Conservation (phyloP, 1,140 invertebrate genomes). For the Lasioglossum baleicum region DNA sequence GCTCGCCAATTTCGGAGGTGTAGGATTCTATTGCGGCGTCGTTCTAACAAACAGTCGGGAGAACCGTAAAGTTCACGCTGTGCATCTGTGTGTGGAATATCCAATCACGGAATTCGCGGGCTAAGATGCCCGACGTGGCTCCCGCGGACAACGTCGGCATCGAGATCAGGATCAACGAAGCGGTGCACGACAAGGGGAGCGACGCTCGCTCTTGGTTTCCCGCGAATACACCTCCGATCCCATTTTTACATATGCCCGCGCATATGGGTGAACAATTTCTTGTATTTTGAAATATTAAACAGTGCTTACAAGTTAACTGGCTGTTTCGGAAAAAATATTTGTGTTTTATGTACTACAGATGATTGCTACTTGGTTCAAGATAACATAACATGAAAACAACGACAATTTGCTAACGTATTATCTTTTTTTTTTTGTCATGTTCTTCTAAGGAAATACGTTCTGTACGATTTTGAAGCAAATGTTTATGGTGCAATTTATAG, state of each 20-base stretch:
- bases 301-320: constrained; percentile 20
- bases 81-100: constrained; percentile 17
- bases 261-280: constrained; percentile 41
- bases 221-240: constrained; percentile 40
- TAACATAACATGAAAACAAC: no score
- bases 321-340: constrained; percentile 20
- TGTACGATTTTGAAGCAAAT: constrained; percentile 5
- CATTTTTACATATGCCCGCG: constrained; percentile 19
- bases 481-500: constrained; percentile 31
- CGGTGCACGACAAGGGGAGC: constrained; percentile 20
- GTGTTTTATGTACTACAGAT: neutral
- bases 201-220: constrained; percentile 44
- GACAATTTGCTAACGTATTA: no score
- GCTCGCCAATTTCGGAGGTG: constrained; percentile 60
- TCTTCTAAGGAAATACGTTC: no score
- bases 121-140: constrained; percentile 66
- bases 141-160: constrained; percentile 50
- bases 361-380: constrained; percentile 2
- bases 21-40: constrained; percentile 42
- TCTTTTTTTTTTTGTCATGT: no score
- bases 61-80: neutral
- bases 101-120: constrained; percentile 49
- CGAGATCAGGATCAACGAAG: constrained; percentile 37
- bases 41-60: constrained; percentile 39
- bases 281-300: constrained; percentile 14